Conservation (phyloP, 2,888 invertebrate species). For the Pollenia angustigena region DNA sequence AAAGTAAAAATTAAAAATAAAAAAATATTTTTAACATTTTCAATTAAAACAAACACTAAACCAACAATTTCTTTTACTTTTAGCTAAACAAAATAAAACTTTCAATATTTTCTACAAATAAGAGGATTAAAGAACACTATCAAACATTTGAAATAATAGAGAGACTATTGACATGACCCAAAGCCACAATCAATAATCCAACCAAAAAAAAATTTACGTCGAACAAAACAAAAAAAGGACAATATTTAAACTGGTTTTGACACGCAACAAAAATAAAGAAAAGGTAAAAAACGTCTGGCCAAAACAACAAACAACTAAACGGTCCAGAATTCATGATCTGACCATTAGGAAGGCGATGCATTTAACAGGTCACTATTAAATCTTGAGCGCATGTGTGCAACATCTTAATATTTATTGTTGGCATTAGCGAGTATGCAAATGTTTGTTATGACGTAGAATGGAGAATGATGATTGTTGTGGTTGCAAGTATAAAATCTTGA, state of each 20-base stretch:
- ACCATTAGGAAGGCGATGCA: slow-evolving; percentile 15
- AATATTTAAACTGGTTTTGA: slow-evolving; percentile 67
- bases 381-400: background rate
- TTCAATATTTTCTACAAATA: slow-evolving; percentile 17
- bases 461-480: slow-evolving; percentile 33
- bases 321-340: slow-evolving; percentile 26
- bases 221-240: slow-evolving; percentile 13
- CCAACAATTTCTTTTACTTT: slow-evolving; percentile 12
- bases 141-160: slow-evolving; percentile 19
- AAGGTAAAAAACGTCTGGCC: background rate
- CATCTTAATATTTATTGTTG: slow-evolving; percentile 26
- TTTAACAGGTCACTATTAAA: slow-evolving; percentile 34
- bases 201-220: background rate
- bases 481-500: slow-evolving; percentile 4
- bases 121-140: slow-evolving; percentile 56
- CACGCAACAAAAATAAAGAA: slow-evolving; percentile 39
- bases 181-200: slow-evolving; percentile 30
- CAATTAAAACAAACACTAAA: background rate
- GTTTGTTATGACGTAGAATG: slow-evolving; percentile 61
- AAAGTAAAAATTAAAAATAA: too few species aligned
- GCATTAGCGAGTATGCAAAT: slow-evolving; percentile 17
- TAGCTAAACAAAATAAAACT: background rate
- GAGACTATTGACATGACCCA: slow-evolving; percentile 30
- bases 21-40: slow-evolving; percentile 23
- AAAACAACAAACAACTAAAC: background rate